Evolutionary conservation across 23 tunicate species (phyloP).

Genomic region (Styela clava): DNA sequence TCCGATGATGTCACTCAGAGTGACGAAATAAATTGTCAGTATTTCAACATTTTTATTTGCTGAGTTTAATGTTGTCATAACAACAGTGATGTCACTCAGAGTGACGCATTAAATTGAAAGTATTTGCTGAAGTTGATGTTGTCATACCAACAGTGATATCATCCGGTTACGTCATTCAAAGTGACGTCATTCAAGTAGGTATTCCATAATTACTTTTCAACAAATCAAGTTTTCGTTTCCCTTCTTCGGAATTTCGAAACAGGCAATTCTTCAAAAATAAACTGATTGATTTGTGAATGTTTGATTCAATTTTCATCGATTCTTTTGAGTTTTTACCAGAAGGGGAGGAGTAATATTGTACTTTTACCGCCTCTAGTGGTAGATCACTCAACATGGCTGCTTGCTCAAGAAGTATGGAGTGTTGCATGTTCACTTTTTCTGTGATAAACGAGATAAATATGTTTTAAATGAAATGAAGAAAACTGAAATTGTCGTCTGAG

Average conservation of each 20-base stretch:
- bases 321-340: slow-evolving; percentile 4
- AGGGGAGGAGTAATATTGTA: slow-evolving; percentile 34
- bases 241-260: slow-evolving; percentile 18
- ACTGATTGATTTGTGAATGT: slow-evolving; percentile 37
- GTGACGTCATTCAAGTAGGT: not conserved
- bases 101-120: too few species aligned
- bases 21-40: too few species aligned
- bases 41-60: too few species aligned
- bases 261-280: slow-evolving; percentile 44
- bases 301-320: slow-evolving; percentile 5
- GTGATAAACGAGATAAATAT: not conserved
- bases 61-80: too few species aligned
- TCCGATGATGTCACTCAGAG: too few species aligned
- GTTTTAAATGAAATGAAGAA: not conserved
- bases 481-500: too few species aligned
- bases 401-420: slow-evolving; percentile 41
- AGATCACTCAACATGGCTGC: slow-evolving; percentile 14
- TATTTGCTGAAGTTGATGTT: too few species aligned
- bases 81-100: too few species aligned
- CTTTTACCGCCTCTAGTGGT: slow-evolving; percentile 29
- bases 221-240: not conserved
- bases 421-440: slow-evolving; percentile 52
- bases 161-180: not conserved
- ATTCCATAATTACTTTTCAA: slow-evolving; percentile 8
- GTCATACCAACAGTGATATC: too few species aligned